Conservation (phyloP, 23 tunicate genomes). For the Corella eumyota region DNA sequence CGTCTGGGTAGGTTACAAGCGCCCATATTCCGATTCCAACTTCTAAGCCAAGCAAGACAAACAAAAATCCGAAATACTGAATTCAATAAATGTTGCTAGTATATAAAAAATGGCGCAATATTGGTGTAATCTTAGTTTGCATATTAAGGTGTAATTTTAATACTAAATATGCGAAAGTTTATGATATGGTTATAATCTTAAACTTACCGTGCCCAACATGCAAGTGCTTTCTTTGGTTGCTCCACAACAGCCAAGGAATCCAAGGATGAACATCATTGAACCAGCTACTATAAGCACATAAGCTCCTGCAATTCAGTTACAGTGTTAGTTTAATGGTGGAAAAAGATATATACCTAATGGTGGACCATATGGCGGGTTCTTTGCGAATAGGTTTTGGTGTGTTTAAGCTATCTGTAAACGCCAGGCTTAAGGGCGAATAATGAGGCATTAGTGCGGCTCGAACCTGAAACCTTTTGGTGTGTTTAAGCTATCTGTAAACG, state of each 20-base stretch:
- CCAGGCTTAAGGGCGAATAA: too few relatives aligned
- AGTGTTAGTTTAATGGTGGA: not conserved
- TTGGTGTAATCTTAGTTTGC: too few relatives aligned
- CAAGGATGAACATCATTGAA: slow-evolving; percentile 34
- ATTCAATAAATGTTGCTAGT: not conserved
- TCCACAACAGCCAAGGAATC: slow-evolving; percentile 70
- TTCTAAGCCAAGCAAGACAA: slow-evolving; percentile 39
- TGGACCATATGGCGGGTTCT: too few relatives aligned
- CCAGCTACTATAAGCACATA: slow-evolving; percentile 43
- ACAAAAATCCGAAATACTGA: slow-evolving; percentile 39
- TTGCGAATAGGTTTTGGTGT: too few relatives aligned
- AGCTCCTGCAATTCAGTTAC: slow-evolving; percentile 21
- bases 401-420: too few relatives aligned
- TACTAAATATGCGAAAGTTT: too few relatives aligned
- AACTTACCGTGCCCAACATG: slow-evolving; percentile 49
- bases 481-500: too few relatives aligned
- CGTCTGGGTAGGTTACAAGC: slow-evolving; percentile 30
- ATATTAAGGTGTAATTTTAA: too few relatives aligned
- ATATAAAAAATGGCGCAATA: too few relatives aligned
- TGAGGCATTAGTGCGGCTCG: too few relatives aligned
- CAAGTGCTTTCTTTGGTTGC: slow-evolving; percentile 57
- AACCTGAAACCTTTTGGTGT: too few relatives aligned
- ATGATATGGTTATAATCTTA: not conserved
- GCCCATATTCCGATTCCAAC: slow-evolving; percentile 60
- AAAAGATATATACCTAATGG: too few relatives aligned